Evolutionary conservation across 2,797 vertebrate species (phyloP), one percentile per base, ranked within the genome.

Genomic region (Monodelphis domestica): DNA sequence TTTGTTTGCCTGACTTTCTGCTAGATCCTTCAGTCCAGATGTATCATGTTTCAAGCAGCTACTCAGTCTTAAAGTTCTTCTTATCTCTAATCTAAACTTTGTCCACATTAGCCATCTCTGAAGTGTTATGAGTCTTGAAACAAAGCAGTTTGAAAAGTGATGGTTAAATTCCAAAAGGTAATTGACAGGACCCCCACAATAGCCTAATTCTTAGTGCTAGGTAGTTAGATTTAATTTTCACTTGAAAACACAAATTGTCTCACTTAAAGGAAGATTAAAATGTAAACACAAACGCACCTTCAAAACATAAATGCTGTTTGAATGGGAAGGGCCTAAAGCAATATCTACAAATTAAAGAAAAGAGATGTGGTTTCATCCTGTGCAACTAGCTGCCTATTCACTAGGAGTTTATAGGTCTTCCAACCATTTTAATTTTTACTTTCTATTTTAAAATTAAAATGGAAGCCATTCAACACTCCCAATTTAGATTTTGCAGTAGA

Each of bases 371-470:
- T 56, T 38, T 4, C 30, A 56, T 12, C 38, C 38, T 78, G 17
- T 26, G 24, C 70, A 12, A 84, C 38, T 50, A 26, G 21, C 17
- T 84, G 38, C 7, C 38, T 84, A 26, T 84, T 84, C 38, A 11
- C 9, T 84, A 50, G 38, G 24, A 84, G 38, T 84, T 84, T 45
- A 26, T 50, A 26, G 38, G 21, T 10, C 26, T 84, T 50, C 38
- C 38, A 26, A 84, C 3, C 38, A 63, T 90, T 93, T 53, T 89
- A 30, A 89, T 51, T 2, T 1, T 56, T 5, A 11, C 53, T 1
- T 92, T 94, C 30, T 89, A 29, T 92, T 94, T 92, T 96, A 53
- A 94, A 24, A 90, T 94, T 93, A 54, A 94, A 95, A 51, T 33
- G 17, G 17, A 90, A 90, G 52, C 21, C 54, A 24, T 92, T 89